A percentile compares a stretch with the other conserved stretches of the same genome.
Conservation (phyloP, 2,797 vertebrate genomes). For the Gephyroberyx darwinii region DNA sequence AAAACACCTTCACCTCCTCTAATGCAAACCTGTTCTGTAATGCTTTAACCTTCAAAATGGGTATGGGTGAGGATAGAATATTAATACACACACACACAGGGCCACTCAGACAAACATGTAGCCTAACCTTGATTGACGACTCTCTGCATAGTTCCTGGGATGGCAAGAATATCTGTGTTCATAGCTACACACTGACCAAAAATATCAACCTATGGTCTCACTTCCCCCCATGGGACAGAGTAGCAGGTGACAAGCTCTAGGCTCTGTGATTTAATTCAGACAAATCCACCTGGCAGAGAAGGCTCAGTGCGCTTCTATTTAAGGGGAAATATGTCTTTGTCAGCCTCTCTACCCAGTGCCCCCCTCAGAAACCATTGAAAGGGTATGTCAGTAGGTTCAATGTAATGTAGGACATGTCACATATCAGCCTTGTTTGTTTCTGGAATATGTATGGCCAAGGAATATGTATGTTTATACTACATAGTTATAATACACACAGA, state of each 20-base stretch:
- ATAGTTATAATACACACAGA: no score
- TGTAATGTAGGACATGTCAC: no score
- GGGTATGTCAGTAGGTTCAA: no score
- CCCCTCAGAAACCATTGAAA: no score
- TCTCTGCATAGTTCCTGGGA: conserved; percentile 14
- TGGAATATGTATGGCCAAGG: no score
- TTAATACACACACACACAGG: not conserved
- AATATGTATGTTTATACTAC: no score
- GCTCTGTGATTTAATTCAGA: conserved; percentile 46
- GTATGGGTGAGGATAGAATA: not conserved
- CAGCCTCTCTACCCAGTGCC: not conserved
- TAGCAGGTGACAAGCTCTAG: conserved; percentile 35
- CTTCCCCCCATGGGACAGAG: conserved; percentile 6
- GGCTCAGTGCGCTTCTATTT: not conserved
- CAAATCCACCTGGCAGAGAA: conserved; percentile 7
- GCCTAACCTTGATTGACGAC: conserved; percentile 18
- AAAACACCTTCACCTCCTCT: no score
- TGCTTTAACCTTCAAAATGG: no score
- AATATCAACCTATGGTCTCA: conserved; percentile 28
- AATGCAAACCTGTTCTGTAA: no score
- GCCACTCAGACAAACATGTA: not conserved
- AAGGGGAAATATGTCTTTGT: not conserved
- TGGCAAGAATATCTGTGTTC: conserved; percentile 15
- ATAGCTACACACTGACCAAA: conserved; percentile 23
- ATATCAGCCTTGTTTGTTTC: no score